Base-by-base conservation (phyloP, 2,888 invertebrate genomes). In the Choristoneura rosaceana region DNA sequence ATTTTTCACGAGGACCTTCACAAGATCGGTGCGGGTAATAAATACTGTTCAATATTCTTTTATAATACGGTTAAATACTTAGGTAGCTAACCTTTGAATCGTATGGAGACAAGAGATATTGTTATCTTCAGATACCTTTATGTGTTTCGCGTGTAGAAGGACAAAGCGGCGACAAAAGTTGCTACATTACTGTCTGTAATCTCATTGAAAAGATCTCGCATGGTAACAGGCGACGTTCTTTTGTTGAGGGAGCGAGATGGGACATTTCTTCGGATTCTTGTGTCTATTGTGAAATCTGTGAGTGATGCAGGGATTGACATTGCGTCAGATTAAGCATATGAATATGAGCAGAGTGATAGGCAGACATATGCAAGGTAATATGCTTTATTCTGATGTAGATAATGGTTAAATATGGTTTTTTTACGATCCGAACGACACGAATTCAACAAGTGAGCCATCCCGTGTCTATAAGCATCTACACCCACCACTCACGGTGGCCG, bases 151-250 rank as follows among this genome's bases (percentile, higher is more conserved):
- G 45, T 71, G 33, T 66, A 38, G 62, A 61, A 58, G 55, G 62
- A 71, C 71, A 71, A 71, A 63, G 68, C 47, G 63, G 34, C 63
- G 67, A 68, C 62, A 59, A 68, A 62, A 47, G 65, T 55, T 52
- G 67, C 55, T 17, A 58, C 60, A 66, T 63, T 43, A 43, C 62
- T 17, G 61, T 17, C 41, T 41, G 38, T 68, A 50, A 45, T 70
- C 55, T 34, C 5, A 25, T 58, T 34, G 33, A 67, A 25, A 33
- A 59, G 15, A 62, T 74, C 52, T 62, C 41, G 52, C 66, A n/a
- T 38, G 25, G 71, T 55, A 63, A 55, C 74, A 63, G 63, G 63
- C 45, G 43, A 59, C 50, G 14, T 2, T 45, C 59, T 58, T 73
- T 73, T 73, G 73, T 73, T 33, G 52, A 7, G 62, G 15, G 47